Base-by-base conservation (phyloP, 2,888 invertebrate species). In the Micoletzkya japonica region DNA sequence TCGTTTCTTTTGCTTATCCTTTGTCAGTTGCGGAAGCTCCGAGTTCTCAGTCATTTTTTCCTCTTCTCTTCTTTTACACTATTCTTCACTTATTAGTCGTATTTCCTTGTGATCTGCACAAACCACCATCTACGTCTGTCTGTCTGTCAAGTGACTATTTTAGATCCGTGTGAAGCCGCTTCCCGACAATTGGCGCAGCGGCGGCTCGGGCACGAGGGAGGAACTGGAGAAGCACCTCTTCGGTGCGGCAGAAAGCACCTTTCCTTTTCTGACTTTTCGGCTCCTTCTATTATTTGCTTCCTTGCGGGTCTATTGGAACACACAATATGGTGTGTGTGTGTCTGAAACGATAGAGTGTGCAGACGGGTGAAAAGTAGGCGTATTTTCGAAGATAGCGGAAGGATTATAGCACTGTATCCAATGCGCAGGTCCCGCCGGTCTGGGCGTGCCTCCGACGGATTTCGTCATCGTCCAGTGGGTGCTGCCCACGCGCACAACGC, bases 391-490 rank as follows among this genome's bases (percentile, higher is more conserved):
- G n/a, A n/a, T n/a, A n/a, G n/a, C n/a, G n/a, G 44, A 44, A 44
- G 44, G 20, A 44, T 10, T 14, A 44, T 14, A 44, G 20, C 10
- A 44, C 20, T 44, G 44, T 14, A 44, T 44, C 20, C 44, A 44
- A 44, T n/a, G 4, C 2, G 39, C 26, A 50, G 63, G 63, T 34
- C 4, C 32, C 0, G 7, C 32, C n/a, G 63, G 59, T 4, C 7
- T 59, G 4, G 59, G 59, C 24, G 7, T 7, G 3, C 44, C 34
- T 24, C 63, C 63, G 32, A 63, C 63, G 1, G 10, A 63, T 6
- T 63, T 50, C 34, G 63, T 63, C 10, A 10, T 50, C 49, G 63
- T 34, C 10, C 44, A 50, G 34, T 63, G 63, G 63, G 28, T 37
- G 14, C 30, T 50, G 49, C 44, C 44, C 17, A 50, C 63, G 2